Percentiles rank a stretch among this genome's conserved stretches.
phyloP scores from a whole-genome alignment of 2,797 vertebrate species.

The Caiman crocodilus region DNA sequence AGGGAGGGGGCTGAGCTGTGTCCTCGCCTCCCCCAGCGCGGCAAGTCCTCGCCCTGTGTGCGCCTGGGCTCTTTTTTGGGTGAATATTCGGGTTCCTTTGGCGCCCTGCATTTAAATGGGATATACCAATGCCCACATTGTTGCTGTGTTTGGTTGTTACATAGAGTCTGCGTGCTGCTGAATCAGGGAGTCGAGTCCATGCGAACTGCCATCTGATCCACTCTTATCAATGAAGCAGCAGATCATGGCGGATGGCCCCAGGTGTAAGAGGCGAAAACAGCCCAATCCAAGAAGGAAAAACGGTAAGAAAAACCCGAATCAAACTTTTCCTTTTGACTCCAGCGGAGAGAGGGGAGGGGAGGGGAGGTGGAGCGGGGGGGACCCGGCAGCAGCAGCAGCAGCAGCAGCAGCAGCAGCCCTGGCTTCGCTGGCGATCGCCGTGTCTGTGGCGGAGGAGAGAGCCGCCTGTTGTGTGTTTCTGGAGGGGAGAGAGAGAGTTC shows the following conservation, averaged over 20 bases:
- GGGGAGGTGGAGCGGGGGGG: background rate
- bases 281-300: slow-evolving; percentile 98
- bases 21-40: slow-evolving; percentile 57
- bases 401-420: background rate
- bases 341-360: background rate
- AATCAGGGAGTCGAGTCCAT: slow-evolving; percentile 93
- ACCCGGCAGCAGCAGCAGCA: background rate
- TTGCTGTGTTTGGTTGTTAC: slow-evolving; percentile 91
- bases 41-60: slow-evolving; percentile 61
- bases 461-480: slow-evolving; percentile 63
- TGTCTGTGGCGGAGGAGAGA: slow-evolving; percentile 64
- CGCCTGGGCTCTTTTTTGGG: slow-evolving; percentile 76
- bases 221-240: slow-evolving; percentile 98
- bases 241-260: slow-evolving; percentile 96
- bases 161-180: slow-evolving; percentile 90
- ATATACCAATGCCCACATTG: slow-evolving; percentile 85
- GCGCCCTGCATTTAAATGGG: slow-evolving; percentile 85
- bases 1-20: background rate
- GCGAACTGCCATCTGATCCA: slow-evolving; percentile 98
- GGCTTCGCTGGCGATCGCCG: slow-evolving; percentile 44
- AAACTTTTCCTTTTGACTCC: slow-evolving; percentile 75
- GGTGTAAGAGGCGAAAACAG: slow-evolving; percentile 98
- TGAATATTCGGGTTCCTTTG: slow-evolving; percentile 79
- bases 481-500: slow-evolving; percentile 64
- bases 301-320: slow-evolving; percentile 88